Conservation (phyloP, 2,888 invertebrate genomes). For the Liodrosophila aerea region DNA sequence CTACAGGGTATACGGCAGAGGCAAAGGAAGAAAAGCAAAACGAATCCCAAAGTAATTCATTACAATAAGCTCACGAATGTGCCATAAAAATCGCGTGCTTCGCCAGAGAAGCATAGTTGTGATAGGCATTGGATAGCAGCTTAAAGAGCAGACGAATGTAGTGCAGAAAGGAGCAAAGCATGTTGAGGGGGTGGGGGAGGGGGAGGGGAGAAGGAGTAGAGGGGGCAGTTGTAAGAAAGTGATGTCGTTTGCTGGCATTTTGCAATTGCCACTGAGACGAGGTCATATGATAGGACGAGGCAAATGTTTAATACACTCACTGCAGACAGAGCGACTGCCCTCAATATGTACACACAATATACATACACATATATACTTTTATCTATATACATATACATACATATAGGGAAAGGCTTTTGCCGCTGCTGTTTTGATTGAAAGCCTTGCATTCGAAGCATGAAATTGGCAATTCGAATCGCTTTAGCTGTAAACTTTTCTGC, state of each 20-base stretch:
- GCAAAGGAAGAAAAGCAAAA: conserved; percentile 1
- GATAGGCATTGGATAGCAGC: background rate
- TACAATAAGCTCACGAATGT: conserved; percentile 81
- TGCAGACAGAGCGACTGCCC: conserved; percentile 24
- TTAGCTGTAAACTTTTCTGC: conserved; percentile 72
- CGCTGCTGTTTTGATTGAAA: conserved; percentile 58
- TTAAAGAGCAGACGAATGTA: background rate
- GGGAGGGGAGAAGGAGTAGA: background rate
- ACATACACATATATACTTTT: conserved; percentile 6
- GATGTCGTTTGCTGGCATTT: conserved; percentile 40
- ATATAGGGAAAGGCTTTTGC: background rate
- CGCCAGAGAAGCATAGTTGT: conserved; percentile 1
- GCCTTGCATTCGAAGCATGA: conserved; percentile 72
- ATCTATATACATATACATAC: conserved; percentile 14
- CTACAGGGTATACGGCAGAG: conserved; percentile 7
- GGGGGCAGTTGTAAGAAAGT: conserved; percentile 22
- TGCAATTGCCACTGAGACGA: conserved; percentile 48
- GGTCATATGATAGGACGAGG: conserved; percentile 5
- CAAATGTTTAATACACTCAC: conserved; percentile 41
- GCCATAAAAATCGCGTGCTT: conserved; percentile 79
- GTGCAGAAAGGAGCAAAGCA: background rate
- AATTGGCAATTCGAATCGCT: conserved; percentile 76
- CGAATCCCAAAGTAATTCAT: conserved; percentile 76
- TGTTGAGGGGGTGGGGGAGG: too few species aligned
- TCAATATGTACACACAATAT: conserved; percentile 1